Evolutionary conservation across 2,888 invertebrate species (phyloP).

Genomic region (Nasonia oneida): DNA sequence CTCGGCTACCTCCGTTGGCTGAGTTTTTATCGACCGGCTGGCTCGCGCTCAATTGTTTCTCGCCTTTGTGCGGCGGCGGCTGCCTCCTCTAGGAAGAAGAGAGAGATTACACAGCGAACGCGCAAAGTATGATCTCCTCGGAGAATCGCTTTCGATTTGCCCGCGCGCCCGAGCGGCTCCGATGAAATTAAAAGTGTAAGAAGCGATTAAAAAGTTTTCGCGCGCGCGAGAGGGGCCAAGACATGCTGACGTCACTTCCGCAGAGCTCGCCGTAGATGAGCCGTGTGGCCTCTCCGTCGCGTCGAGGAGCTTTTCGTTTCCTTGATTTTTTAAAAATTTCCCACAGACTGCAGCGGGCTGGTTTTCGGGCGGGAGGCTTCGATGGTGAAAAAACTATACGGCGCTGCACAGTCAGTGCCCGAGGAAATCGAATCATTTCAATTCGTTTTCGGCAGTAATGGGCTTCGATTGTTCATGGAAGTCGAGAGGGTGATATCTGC

Average conservation of each 20-base stretch:
- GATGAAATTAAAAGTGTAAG: constrained; percentile 42
- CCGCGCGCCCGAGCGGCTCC: neutral
- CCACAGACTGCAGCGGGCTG: neutral
- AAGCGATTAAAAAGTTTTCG: constrained; percentile 47
- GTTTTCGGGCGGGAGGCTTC: neutral
- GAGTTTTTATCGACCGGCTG: constrained; percentile 27
- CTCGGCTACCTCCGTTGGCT: neutral
- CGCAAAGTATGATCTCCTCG: neutral
- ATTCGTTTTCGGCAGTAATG: neutral
- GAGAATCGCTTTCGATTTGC: neutral
- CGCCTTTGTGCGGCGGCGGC: neutral
- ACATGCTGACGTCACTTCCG: constrained; percentile 47
- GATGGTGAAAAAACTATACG: neutral
- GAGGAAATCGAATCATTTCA: constrained; percentile 12
- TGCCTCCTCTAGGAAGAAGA: no score
- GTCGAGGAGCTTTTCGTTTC: constrained; percentile 16
- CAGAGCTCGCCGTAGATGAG: constrained; percentile 28
- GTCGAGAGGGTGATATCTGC: neutral
- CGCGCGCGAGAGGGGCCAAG: neutral
- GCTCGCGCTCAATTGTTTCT: constrained; percentile 2
- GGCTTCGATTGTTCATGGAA: constrained; percentile 13
- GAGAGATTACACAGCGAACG: no score
- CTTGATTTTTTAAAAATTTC: constrained; percentile 45
- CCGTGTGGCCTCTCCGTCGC: neutral
- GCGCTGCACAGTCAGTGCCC: neutral